These are phyloP conservation scores for Brachionus angularis DNA, from an alignment of 1,140 invertebrate species.

Conservation along the genomic window DNA sequence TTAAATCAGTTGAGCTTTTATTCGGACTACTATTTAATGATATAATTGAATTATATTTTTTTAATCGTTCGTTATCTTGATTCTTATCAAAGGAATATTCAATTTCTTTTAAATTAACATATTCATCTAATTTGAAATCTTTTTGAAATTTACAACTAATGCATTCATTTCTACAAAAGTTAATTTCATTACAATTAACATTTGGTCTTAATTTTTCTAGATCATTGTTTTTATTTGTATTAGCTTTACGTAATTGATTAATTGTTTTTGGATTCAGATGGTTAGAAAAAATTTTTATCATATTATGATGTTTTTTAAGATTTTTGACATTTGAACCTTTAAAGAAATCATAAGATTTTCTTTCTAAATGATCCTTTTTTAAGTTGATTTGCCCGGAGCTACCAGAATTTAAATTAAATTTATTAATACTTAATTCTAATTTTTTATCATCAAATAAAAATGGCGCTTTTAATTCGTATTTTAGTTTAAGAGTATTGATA, in stretches of 20 bases:
- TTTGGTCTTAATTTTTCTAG: no score
- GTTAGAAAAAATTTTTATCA: not conserved
- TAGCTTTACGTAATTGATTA: not conserved
- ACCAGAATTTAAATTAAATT: no score
- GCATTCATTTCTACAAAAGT: no score
- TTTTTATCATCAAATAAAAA: not conserved
- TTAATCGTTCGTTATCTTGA: conserved; percentile 1
- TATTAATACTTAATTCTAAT: not conserved
- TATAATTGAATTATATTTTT: not conserved
- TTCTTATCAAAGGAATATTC: not conserved
- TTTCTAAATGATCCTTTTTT: not conserved
- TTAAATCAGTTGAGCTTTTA: not conserved
- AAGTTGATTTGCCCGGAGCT: not conserved
- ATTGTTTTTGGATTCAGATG: not conserved
- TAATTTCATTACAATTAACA: no score
- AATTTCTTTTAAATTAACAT: conserved; percentile 8
- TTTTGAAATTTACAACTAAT: conserved; percentile 22
- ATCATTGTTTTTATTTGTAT: not conserved
- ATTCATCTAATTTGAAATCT: not conserved
- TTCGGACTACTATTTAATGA: not conserved
- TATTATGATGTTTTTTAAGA: conserved; percentile 30
- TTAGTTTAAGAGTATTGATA: conserved; percentile 7
- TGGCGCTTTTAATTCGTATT: conserved; percentile 16
- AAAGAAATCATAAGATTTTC: not conserved
- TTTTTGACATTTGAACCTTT: conserved; percentile 4